Evolutionary conservation across 1,140 invertebrate species (phyloP).

Genomic region (Neodiprion pinetum): DNA sequence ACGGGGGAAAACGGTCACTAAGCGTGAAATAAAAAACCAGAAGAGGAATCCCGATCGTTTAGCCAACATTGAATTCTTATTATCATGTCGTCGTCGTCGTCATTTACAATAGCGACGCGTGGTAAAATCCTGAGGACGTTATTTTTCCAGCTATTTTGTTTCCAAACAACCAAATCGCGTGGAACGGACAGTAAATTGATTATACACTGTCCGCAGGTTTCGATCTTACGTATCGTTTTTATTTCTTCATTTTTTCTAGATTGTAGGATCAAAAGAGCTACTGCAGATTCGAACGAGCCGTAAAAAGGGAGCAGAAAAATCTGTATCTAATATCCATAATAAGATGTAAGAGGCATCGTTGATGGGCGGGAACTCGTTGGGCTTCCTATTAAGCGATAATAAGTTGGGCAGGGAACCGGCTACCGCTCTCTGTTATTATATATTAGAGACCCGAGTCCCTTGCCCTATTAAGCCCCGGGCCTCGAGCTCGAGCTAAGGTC

Average conservation of each 20-base stretch:
- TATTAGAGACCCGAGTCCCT: background rate
- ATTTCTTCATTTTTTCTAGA: background rate
- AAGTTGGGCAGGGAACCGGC: conserved; percentile 2
- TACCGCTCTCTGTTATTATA: conserved; percentile 1
- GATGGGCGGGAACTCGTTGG: background rate
- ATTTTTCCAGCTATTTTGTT: no score
- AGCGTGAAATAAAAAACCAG: no score
- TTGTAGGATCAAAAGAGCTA: background rate
- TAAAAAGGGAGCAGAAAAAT: background rate
- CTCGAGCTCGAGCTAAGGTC: background rate
- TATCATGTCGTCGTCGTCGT: no score
- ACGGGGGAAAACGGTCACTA: no score
- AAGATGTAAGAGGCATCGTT: background rate
- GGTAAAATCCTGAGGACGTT: no score
- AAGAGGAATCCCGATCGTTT: no score
- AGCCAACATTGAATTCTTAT: no score
- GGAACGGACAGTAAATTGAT: background rate
- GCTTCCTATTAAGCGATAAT: conserved; percentile 1
- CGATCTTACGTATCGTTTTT: background rate
- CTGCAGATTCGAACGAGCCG: background rate
- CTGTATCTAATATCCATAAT: background rate
- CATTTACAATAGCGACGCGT: no score
- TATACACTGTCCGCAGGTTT: background rate
- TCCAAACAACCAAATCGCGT: no score
- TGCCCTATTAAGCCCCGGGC: background rate